Evolutionary conservation across 2,797 vertebrate species (phyloP).

Genomic region (Melanotaenia maccullochi): DNA sequence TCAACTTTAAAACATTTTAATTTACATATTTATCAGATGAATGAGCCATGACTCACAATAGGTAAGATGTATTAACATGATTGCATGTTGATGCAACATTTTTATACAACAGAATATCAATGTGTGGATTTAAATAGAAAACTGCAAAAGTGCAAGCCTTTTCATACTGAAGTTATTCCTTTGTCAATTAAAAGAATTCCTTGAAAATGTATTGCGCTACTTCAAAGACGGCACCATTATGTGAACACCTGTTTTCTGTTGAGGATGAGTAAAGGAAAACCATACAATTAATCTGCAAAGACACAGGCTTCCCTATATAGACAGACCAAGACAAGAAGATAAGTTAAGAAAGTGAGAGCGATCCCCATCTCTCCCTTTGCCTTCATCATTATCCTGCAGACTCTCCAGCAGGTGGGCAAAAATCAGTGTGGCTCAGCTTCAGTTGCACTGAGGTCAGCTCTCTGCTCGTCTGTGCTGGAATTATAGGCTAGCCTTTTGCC

Average conservation of each 20-base stretch:
- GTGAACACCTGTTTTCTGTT: conserved; percentile 43
- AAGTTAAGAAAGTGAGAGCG: conserved; percentile 51
- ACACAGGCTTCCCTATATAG: conserved; percentile 73
- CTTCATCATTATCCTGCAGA: conserved; percentile 78
- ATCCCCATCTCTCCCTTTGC: conserved; percentile 58
- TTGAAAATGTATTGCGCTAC: conserved; percentile 44
- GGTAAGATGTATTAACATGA: conserved; percentile 82
- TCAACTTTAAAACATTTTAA: conserved; percentile 83
- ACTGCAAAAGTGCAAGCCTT: conserved; percentile 30
- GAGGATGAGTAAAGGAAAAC: conserved; percentile 31
- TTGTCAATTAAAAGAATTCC: conserved; percentile 22
- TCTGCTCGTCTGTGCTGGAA: conserved; percentile 88
- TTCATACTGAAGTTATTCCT: conserved; percentile 47
- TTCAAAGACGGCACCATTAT: conserved; percentile 29
- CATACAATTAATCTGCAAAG: conserved; percentile 55
- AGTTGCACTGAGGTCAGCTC: conserved; percentile 81
- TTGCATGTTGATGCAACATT: conserved; percentile 78
- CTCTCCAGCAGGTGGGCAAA: conserved; percentile 84
- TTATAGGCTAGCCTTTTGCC: conserved; percentile 87
- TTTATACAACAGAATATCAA: conserved; percentile 72
- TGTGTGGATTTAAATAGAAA: conserved; percentile 48
- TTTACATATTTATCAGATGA: conserved; percentile 87
- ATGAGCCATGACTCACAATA: conserved; percentile 83
- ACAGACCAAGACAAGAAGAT: conserved; percentile 55
- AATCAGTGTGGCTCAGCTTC: conserved; percentile 77